phyloP scores from a whole-genome alignment of 2,113 vertebrate species.

The Tursiops truncatus region DNA sequence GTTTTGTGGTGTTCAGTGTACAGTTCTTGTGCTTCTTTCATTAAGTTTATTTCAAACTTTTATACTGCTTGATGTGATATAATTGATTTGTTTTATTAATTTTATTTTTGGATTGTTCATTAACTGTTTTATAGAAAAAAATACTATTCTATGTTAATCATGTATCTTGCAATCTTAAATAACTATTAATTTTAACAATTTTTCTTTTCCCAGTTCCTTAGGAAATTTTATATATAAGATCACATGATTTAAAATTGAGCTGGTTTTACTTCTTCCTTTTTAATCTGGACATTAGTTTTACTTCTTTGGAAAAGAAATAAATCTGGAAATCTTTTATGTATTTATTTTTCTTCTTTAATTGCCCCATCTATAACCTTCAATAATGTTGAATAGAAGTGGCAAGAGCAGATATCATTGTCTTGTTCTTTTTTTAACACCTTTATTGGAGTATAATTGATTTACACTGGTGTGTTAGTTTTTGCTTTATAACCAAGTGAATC shows the following conservation, averaged over 20 bases:
- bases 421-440: not conserved
- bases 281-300: not conserved
- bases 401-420: not conserved
- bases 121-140: not conserved
- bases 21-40: not conserved
- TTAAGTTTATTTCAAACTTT: not conserved
- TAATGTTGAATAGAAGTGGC: not conserved
- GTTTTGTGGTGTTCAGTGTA: not conserved
- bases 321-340: not conserved
- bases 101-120: not conserved
- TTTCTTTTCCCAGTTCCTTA: not conserved
- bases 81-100: not conserved
- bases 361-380: not conserved
- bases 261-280: not conserved
- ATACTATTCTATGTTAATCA: not conserved
- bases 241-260: not conserved
- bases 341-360: not conserved
- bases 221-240: not conserved
- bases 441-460: too few species aligned
- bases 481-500: too few species aligned
- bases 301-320: not conserved
- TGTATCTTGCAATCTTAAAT: not conserved
- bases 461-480: too few species aligned
- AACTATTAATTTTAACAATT: not conserved
- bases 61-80: not conserved